Evolutionary conservation across 2,888 invertebrate species (phyloP).

Genomic region (Erynnis tages): DNA sequence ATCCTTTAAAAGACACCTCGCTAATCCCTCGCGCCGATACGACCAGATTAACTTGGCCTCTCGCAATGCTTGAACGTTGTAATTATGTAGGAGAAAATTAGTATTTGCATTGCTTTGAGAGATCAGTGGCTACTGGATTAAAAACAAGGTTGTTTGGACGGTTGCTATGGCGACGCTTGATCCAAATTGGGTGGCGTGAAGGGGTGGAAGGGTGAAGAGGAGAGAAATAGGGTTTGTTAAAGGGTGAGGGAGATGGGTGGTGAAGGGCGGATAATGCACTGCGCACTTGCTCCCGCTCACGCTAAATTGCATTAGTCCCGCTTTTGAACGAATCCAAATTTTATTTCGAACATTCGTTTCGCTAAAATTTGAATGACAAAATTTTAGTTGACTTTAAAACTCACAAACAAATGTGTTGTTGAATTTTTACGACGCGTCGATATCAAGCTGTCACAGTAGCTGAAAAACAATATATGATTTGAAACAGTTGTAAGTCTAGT

Average conservation of each 20-base stretch:
- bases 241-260: constrained; percentile 41
- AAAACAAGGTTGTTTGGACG: constrained; percentile 59
- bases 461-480: too few species aligned
- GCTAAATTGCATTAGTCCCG: constrained; percentile 71
- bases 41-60: constrained; percentile 50
- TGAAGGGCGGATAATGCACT: constrained; percentile 59
- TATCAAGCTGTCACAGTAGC: too few species aligned
- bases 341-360: too few species aligned
- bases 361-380: too few species aligned
- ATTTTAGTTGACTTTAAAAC: too few species aligned
- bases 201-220: constrained; percentile 57
- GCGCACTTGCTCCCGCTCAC: constrained; percentile 55
- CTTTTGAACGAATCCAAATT: constrained; percentile 38
- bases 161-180: constrained; percentile 69
- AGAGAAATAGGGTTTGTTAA: constrained; percentile 32
- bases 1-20: constrained; percentile 49
- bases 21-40: constrained; percentile 36
- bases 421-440: too few species aligned
- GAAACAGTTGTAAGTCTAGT: too few species aligned
- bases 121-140: constrained; percentile 52
- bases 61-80: constrained; percentile 37
- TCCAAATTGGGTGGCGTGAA: constrained; percentile 53
- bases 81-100: constrained; percentile 35
- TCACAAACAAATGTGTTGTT: too few species aligned
- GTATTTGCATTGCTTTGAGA: constrained; percentile 32